phyloP scores from a whole-genome alignment of 2,888 invertebrate genomes.

The Coelogynopora nodosa region DNA sequence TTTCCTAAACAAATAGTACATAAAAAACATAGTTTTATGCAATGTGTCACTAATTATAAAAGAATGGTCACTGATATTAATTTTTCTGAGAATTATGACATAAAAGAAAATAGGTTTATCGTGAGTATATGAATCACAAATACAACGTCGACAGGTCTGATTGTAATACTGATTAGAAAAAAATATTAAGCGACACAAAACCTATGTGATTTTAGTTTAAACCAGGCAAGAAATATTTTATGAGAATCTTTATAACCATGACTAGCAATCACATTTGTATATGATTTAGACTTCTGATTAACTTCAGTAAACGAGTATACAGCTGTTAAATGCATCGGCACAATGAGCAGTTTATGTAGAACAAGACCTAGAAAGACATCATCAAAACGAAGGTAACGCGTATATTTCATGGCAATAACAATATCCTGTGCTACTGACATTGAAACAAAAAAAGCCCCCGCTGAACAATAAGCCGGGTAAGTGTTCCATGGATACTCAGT shows the following conservation, averaged over 20 bases:
- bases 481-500: constrained; percentile 79
- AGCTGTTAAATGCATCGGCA: constrained; percentile 67
- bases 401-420: constrained; percentile 75
- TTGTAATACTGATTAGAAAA: no score
- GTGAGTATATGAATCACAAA: no score
- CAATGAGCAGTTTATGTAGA: constrained; percentile 75
- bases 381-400: constrained; percentile 81
- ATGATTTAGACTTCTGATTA: not conserved
- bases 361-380: constrained; percentile 82
- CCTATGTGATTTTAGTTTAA: constrained; percentile 18
- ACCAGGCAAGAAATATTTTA: constrained; percentile 25
- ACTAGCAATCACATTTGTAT: constrained; percentile 31
- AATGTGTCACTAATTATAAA: no score
- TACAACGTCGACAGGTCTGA: no score
- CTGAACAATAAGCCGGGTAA: constrained; percentile 86
- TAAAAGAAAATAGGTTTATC: no score
- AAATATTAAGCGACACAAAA: constrained; percentile 36
- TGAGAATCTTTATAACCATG: constrained; percentile 40
- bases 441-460: constrained; percentile 78
- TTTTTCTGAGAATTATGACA: no score
- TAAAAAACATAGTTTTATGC: no score
- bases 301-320: constrained; percentile 41
- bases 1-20: no score
- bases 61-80: no score
- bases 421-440: constrained; percentile 70